Conservation (phyloP, 2,113 vertebrate genomes). For the Scomber scombrus region DNA sequence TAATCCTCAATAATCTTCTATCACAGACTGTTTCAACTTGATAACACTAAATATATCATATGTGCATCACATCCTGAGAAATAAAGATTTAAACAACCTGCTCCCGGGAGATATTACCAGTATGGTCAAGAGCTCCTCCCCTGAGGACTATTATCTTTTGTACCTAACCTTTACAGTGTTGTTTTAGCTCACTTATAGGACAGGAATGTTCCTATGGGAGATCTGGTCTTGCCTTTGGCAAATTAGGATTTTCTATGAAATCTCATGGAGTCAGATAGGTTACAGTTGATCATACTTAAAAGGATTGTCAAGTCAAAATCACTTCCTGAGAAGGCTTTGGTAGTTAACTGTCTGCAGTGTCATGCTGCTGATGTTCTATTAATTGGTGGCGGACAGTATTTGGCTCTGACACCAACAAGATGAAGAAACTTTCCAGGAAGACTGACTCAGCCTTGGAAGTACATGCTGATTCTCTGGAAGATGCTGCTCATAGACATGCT, state of each 20-base stretch:
- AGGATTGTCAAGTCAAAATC: no score
- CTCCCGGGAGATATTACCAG: slow-evolving; percentile 43
- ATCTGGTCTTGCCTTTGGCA: not conserved
- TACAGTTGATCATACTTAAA: not conserved
- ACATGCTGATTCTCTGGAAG: no score
- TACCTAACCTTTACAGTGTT: slow-evolving; percentile 30
- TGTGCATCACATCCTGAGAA: slow-evolving; percentile 14
- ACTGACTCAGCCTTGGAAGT: no score
- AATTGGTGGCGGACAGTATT: no score
- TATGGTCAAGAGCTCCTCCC: slow-evolving; percentile 31
- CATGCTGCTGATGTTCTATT: no score
- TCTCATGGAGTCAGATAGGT: not conserved
- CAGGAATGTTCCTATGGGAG: not conserved
- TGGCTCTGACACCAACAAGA: no score
- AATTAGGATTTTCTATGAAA: not conserved
- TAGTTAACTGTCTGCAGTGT: no score
- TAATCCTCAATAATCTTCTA: slow-evolving; percentile 25
- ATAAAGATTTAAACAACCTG: slow-evolving; percentile 8
- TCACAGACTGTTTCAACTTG: slow-evolving; percentile 2
- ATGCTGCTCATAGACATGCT: no score
- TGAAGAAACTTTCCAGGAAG: no score
- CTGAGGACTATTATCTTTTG: slow-evolving; percentile 21
- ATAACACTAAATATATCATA: not conserved
- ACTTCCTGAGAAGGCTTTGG: no score
- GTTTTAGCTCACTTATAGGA: not conserved